Evolutionary conservation across 2,888 invertebrate species (phyloP).

Genomic region (Rhodophaea formosa): DNA sequence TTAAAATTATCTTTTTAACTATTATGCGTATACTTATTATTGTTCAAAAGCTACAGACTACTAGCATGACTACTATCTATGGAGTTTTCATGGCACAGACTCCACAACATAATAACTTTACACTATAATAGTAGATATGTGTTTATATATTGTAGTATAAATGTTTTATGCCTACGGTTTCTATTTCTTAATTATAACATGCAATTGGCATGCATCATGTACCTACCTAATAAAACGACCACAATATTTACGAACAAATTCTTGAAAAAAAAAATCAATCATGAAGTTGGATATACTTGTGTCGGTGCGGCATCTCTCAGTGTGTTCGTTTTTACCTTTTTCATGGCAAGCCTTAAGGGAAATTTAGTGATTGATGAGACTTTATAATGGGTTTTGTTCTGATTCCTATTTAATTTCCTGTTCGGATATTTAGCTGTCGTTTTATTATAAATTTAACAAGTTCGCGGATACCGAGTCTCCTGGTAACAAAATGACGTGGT

Average conservation of each 20-base stretch:
- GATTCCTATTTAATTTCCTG: constrained; percentile 70
- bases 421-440: constrained; percentile 65
- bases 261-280: constrained; percentile 21
- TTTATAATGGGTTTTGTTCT: constrained; percentile 68
- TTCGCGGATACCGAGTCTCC: not conserved
- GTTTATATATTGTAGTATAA: too few species aligned
- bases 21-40: too few species aligned
- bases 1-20: too few species aligned
- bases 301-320: constrained; percentile 21
- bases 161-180: too few species aligned
- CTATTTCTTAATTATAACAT: too few species aligned
- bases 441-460: constrained; percentile 43
- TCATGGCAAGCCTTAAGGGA: constrained; percentile 35
- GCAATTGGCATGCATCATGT: too few species aligned
- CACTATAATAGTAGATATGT: too few species aligned
- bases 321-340: constrained; percentile 38
- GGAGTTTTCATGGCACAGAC: too few species aligned
- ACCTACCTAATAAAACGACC: too few species aligned
- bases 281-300: constrained; percentile 26
- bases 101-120: too few species aligned
- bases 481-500: not conserved
- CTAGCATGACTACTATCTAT: too few species aligned
- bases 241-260: not conserved
- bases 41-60: too few species aligned
- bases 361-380: constrained; percentile 64